Conservation (phyloP, 2,888 invertebrate species). For the Matsumyia berberina region DNA sequence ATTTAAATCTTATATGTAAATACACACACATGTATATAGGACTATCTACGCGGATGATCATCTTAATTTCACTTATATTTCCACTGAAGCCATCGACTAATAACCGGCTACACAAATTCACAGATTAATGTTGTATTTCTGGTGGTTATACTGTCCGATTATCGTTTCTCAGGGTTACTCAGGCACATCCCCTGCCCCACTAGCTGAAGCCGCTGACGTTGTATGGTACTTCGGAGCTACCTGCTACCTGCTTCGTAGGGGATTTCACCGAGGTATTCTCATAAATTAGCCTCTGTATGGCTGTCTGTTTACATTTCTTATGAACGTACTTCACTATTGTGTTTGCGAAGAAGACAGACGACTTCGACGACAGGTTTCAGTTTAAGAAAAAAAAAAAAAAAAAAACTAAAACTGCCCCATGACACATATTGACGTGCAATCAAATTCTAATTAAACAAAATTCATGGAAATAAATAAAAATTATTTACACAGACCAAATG, state of each 20-base stretch:
- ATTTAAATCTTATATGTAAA: neutral
- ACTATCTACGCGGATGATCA: neutral
- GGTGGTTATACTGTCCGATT: constrained; percentile 16
- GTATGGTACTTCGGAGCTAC: constrained; percentile 28
- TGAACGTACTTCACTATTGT: neutral
- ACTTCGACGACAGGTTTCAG: constrained; percentile 4
- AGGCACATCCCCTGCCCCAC: constrained; percentile 8
- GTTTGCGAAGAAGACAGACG: neutral
- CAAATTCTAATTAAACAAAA: constrained; percentile 11
- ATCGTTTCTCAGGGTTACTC: constrained; percentile 15
- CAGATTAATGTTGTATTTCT: constrained; percentile 37
- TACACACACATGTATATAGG: too few species aligned
- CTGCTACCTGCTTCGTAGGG: constrained; percentile 1
- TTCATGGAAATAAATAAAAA: constrained; percentile 4
- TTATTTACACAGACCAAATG: neutral
- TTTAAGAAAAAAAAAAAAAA: neutral
- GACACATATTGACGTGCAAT: constrained; percentile 22
- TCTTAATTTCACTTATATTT: neutral
- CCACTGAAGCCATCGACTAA: neutral
- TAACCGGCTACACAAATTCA: constrained; percentile 41
- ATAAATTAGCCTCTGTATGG: neutral
- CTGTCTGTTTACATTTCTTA: constrained; percentile 20
- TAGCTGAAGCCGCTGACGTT: neutral
- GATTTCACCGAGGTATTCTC: constrained; percentile 24
- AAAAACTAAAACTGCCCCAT: constrained; percentile 10